Evolutionary conservation across 2,797 vertebrate genomes (phyloP), one percentile per base, ranked within the genome.

Genomic region (Acipenser ruthenus): DNA sequence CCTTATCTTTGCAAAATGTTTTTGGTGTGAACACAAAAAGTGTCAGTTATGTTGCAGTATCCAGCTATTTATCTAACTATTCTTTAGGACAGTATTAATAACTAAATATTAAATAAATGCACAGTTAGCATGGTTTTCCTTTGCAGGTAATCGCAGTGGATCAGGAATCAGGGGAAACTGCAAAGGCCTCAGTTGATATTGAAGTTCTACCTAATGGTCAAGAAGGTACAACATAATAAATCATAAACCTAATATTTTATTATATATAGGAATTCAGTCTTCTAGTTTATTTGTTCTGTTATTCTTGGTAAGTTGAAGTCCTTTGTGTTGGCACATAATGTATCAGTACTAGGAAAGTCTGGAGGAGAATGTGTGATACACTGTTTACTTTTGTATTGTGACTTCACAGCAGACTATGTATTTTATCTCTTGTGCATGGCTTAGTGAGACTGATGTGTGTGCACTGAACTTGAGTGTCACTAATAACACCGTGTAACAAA

Each of bases 141-240:
- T 18, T 72, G 62, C 73, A 93, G 90, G 83, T 91, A n/a, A 91
- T 37, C 37, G 37, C 37, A 37, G 37, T 37, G 37, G 37, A 91
- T 10, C 82, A 88, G 65, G 90, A 91, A 70, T 90, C 89, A 0
- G 90, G 90, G 59, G 88, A 93, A 58, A 79, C 77, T 48, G 73
- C 74, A 23, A 82, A 77, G 8, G 74, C 87, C 10, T 84, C 84
- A 1, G 80, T 91, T 64, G 78, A 86, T 11, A 77, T 90, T 11
- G 87, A 90, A 56, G 84, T 92, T 66, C 79, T 92, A 61, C 80
- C 81, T 72, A 80, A 74, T 67, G 87, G 87, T 68, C 85, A 90
- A 74, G 51, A 76, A 84, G 86, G 92, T 88, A 78, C 37, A 37
- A 37, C 37, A 5, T 37, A 37, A 37, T 37, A 37, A 37, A 37